Evolutionary conservation across 1,140 invertebrate species (phyloP).

Genomic region (Sinonovacula constricta): DNA sequence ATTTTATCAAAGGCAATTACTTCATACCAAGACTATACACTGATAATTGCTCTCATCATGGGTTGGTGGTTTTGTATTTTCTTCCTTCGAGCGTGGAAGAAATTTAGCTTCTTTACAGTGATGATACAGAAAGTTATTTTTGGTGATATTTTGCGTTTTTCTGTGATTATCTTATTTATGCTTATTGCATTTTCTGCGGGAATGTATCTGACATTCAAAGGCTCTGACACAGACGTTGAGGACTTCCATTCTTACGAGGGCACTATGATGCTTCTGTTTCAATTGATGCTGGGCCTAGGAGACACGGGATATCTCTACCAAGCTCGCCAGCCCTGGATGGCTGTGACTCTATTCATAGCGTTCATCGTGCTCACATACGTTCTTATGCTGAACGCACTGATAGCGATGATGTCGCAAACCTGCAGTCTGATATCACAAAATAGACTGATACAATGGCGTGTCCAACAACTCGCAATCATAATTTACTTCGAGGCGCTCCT

Average conservation of each 20-base stretch:
- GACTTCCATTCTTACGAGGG: constrained; percentile 42
- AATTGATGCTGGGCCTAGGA: constrained; percentile 64
- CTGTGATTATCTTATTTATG: constrained; percentile 56
- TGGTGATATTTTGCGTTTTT: constrained; percentile 64
- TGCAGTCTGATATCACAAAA: constrained; percentile 59
- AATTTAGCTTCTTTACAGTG: constrained; percentile 68
- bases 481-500: constrained; percentile 59
- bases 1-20: neutral
- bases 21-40: constrained; percentile 42
- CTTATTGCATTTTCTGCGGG: constrained; percentile 59
- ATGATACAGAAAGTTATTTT: constrained; percentile 64
- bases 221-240: constrained; percentile 12
- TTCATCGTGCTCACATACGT: constrained; percentile 65
- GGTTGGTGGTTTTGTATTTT: constrained; percentile 64
- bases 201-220: constrained; percentile 58
- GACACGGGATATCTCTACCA: constrained; percentile 59
- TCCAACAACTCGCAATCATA: constrained; percentile 61
- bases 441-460: constrained; percentile 51
- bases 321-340: constrained; percentile 63
- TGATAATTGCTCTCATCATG: constrained; percentile 57
- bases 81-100: constrained; percentile 56
- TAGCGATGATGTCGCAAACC: constrained; percentile 69
- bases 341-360: constrained; percentile 57
- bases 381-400: constrained; percentile 64
- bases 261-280: constrained; percentile 62